A percentile compares a stretch with the other conserved stretches of the same genome.
Evolutionary conservation across 1,140 invertebrate species (phyloP).

Genomic region (Drosophila lacteicornis): DNA sequence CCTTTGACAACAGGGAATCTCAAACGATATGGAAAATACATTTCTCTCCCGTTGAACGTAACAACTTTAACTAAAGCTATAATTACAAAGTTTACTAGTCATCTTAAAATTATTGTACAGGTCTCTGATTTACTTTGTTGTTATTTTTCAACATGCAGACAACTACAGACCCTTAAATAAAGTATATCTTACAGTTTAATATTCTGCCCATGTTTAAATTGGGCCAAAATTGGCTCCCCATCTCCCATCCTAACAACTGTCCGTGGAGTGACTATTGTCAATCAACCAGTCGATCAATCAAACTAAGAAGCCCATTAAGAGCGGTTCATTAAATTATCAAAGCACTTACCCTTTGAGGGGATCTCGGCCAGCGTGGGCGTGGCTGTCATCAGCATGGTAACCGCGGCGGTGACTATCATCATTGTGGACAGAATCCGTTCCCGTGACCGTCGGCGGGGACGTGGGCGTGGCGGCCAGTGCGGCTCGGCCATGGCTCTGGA

Average conservation of each 20-base stretch:
- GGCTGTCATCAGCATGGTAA: constrained; percentile 65
- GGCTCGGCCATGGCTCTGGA: constrained; percentile 14
- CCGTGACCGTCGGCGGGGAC: constrained; percentile 22
- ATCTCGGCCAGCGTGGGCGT: constrained; percentile 70
- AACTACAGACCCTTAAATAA: too few relatives aligned
- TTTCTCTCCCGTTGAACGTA: neutral
- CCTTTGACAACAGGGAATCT: neutral
- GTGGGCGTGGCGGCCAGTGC: constrained; percentile 13
- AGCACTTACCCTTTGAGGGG: constrained; percentile 79
- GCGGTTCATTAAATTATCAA: constrained; percentile 77
- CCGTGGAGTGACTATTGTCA: neutral
- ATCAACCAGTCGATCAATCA: constrained; percentile 45
- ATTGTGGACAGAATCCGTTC: constrained; percentile 38
- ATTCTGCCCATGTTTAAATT: neutral
- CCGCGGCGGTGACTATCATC: constrained; percentile 56
- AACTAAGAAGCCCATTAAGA: constrained; percentile 56
- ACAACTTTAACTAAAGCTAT: neutral
- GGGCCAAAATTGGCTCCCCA: neutral
- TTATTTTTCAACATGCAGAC: too few relatives aligned
- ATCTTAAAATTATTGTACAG: neutral
- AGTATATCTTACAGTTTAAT: neutral
- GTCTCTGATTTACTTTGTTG: neutral
- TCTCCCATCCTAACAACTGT: too few relatives aligned
- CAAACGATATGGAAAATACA: neutral
- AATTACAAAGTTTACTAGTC: neutral